Evolutionary conservation across 2,888 invertebrate genomes (phyloP).

Genomic region (Dryococelus australis): DNA sequence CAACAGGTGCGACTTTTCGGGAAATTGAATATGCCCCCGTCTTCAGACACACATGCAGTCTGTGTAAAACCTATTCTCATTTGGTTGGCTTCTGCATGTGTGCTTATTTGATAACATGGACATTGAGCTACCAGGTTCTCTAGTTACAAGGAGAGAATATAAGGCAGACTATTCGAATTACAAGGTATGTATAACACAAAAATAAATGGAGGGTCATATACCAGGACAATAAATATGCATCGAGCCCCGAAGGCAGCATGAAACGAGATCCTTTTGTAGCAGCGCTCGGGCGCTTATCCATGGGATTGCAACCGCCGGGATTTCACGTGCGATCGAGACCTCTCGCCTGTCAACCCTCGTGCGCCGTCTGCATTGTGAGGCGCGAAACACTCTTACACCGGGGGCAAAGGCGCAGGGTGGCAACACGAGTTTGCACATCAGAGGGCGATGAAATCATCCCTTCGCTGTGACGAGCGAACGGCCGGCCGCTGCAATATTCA

Average conservation of each 20-base stretch:
- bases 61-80: too few species aligned
- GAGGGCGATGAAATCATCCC: neutral
- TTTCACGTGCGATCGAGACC: neutral
- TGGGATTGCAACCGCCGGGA: too few species aligned
- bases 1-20: too few species aligned
- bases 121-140: too few species aligned
- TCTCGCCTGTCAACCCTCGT: too few species aligned
- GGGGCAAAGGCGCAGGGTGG: neutral
- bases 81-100: too few species aligned
- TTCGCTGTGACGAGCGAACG: neutral
- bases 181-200: too few species aligned
- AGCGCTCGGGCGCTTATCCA: neutral
- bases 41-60: too few species aligned
- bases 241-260: neutral
- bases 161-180: too few species aligned
- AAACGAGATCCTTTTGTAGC: neutral
- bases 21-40: too few species aligned
- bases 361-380: neutral
- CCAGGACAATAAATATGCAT: slow-evolving; percentile 34
- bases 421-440: slow-evolving; percentile 29
- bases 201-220: slow-evolving; percentile 37
- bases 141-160: too few species aligned
- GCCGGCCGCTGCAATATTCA: neutral
- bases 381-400: neutral
- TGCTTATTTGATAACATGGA: too few species aligned